Evolutionary conservation across 2,113 vertebrate species (phyloP), one percentile per base, ranked within the genome.

Genomic region (Cavia aperea): DNA sequence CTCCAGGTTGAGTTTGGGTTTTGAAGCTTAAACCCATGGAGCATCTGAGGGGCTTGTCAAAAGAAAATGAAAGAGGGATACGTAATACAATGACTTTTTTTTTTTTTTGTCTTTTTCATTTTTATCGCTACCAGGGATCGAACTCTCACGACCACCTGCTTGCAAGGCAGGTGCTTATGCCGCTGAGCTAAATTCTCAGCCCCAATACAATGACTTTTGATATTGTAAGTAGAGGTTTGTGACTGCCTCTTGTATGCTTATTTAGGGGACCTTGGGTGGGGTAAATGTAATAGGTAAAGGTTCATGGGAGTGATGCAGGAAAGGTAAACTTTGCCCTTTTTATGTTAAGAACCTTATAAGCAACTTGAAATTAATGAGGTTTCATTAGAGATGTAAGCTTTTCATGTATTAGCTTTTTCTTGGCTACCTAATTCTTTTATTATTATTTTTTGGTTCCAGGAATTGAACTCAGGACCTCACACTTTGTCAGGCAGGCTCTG

Each of bases 331-430:
- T 79, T 54, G 1, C 39, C 29, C 39, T 51, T 89, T 63, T 89
- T 87, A 63, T 75, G 54, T 88, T 92, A 43, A 90, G 65, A 88
- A 86, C 79, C 29, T 93, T 82, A 36, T 0, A 79, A 66, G 60
- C 60, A 81, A 93, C 60, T 8, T 88, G 46, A 95, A 86, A 51
- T 43, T 84, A 79, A 73, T 89, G 68, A 66, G 24, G n/a, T 90
- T 92, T 92, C 58, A 86, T 92, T 90, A 81, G 23, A 92, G 43
- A 77, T 82, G 24, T 84, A 86, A 56, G 18, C 33, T 81, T 93
- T 58, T 31, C 14, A 65, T 56, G 51, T 72, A 91, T 77, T 88
- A 23, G 24, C 78, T 51, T 93, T 86, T 86, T 66, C 39, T 94
- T 96, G 16, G 46, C 46, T 46, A 39, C 56, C 15, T 2, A 56